These are phyloP conservation scores for Cyanoramphus novaezelandiae DNA, from an alignment of 2,113 vertebrate species.

Conservation along the genomic window DNA sequence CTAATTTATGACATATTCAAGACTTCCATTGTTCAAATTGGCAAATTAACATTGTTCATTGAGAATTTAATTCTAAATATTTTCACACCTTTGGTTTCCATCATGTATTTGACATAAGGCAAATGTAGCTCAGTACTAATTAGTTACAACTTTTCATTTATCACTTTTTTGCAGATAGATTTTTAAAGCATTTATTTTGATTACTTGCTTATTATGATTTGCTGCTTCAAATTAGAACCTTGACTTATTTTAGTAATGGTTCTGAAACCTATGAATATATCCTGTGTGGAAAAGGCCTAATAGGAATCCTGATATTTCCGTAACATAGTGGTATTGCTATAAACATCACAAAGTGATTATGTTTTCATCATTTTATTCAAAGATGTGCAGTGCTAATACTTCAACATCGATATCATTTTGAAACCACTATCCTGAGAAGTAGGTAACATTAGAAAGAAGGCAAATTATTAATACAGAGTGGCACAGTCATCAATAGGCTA, in stretches of 20 bases:
- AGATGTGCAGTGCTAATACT: not conserved
- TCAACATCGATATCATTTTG: not conserved
- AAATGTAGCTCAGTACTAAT: not conserved
- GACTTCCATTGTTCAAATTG: not conserved
- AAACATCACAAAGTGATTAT: not conserved
- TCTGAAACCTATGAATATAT: not conserved
- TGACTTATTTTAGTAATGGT: not conserved
- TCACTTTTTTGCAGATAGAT: not conserved
- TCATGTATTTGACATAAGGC: not conserved
- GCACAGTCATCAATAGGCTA: conserved; percentile 22
- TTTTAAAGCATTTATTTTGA: not conserved
- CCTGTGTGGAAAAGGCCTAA: not conserved
- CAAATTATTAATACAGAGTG: conserved; percentile 61
- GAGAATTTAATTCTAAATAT: not conserved
- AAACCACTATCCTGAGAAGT: conserved; percentile 27
- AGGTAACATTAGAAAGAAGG: conserved; percentile 36
- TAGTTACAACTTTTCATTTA: not conserved
- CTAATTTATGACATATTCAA: not conserved
- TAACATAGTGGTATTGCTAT: conserved; percentile 11
- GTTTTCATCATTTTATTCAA: not conserved
- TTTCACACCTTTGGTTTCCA: not conserved
- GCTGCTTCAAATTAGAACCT: not conserved
- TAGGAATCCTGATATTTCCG: not conserved
- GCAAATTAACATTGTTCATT: not conserved
- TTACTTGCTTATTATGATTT: not conserved